Evolutionary conservation across 1,140 invertebrate genomes (phyloP), one percentile per base, ranked within the genome.

Genomic region (Ooceraea biroi): DNA sequence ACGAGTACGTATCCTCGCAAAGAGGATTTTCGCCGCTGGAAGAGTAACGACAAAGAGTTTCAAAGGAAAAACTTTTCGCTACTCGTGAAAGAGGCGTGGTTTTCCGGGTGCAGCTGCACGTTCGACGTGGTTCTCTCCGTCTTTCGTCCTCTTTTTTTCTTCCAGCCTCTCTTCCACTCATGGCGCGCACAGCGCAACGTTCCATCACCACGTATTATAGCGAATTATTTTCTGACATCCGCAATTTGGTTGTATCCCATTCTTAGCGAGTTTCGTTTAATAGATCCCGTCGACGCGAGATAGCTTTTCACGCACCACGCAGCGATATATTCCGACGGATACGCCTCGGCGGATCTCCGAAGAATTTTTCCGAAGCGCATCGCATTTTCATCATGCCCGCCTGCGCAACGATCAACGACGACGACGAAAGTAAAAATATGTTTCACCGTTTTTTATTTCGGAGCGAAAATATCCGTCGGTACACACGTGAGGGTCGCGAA

Each of bases 41-140:
- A 71, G 86, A 87, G 86, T 84, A 84, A 84, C 82, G 82, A 55
- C 61, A 73, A 84, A 80, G 74, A 84, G 68, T 84, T 87, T 78
- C 72, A 61, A 83, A 73, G 36, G 46, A 69, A 87, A 73, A 84
- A 87, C 58, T 83, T 87, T 88, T 83, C 85, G 60, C 65, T 46
- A 4, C 44, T 86, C 55, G 61, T 27, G 73, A 55, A 71, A 80
- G 68, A 80, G 41, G 22, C 1, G 48, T 69, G 52, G 22, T 17
- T 22, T 69, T 80, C 48, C 55, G 10, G 63, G 19, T 46, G 55
- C n/a, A 44, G 22, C 11, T 78, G 30, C 19, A 36, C 30, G 11
- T 50, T 71, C 27, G 61, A 68, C 55, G 44, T 58, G 17, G 36
- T 8, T 73, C 3, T 58, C 14, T 52, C 25, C 36, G 4, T 55